A percentile compares a stretch with the other conserved stretches of the same genome.
These are phyloP conservation scores for Synergus japonicus DNA, from an alignment of 2,888 invertebrate genomes.

Conservation along the genomic window DNA sequence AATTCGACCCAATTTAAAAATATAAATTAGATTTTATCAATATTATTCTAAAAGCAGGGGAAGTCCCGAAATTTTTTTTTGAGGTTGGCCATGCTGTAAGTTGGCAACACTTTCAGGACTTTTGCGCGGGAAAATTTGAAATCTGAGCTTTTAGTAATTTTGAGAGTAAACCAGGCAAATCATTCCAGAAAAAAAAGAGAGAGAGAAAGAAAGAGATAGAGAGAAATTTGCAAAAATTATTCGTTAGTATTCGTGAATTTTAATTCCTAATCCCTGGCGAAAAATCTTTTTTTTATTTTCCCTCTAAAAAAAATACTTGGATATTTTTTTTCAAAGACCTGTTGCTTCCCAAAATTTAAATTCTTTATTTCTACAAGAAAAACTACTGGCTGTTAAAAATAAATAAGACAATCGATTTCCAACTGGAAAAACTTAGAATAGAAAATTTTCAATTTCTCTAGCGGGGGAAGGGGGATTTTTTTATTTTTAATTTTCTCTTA, in stretches of 20 bases:
- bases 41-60: not conserved
- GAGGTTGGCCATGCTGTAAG: not conserved
- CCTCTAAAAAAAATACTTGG: not conserved
- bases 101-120: not conserved
- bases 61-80: not conserved
- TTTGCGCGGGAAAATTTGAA: not conserved
- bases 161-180: not conserved
- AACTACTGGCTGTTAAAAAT: not conserved
- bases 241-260: not conserved
- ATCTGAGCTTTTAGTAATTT: not conserved
- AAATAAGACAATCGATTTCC: not conserved
- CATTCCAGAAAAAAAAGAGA: not conserved
- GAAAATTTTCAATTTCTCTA: slow-evolving; percentile 29
- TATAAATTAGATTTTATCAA: not conserved
- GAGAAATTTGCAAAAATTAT: not conserved
- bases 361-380: not conserved
- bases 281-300: too few species aligned
- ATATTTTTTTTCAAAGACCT: not conserved
- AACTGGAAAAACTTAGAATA: slow-evolving; percentile 44
- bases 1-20: not conserved
- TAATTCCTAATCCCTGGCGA: not conserved
- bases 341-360: not conserved
- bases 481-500: slow-evolving; percentile 52
- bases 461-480: slow-evolving; percentile 42
- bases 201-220: not conserved